Conservation (phyloP, 2,113 vertebrate genomes). For the mouse (Mus musculus) region GRCm39 chr17:11294501-11295000, state of each 20-base stretch:
- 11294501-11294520: background rate
- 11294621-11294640: background rate
- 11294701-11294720: background rate
- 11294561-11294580: background rate
- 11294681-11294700: background rate
- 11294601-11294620: background rate
- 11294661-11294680: background rate
- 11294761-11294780: background rate
- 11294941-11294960: background rate
- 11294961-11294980: background rate
- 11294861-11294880: background rate
- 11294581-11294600: background rate
- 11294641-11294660: background rate
- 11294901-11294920: background rate
- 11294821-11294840: background rate
- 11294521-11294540: background rate
- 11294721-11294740: background rate
- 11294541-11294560: background rate
- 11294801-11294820: background rate
- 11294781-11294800: background rate
- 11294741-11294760: background rate
- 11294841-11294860: background rate
- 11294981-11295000: background rate
- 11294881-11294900: background rate
- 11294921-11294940: background rate